phyloP scores from a whole-genome alignment of 2,113 vertebrate species.

The Semicossyphus pulcher region DNA sequence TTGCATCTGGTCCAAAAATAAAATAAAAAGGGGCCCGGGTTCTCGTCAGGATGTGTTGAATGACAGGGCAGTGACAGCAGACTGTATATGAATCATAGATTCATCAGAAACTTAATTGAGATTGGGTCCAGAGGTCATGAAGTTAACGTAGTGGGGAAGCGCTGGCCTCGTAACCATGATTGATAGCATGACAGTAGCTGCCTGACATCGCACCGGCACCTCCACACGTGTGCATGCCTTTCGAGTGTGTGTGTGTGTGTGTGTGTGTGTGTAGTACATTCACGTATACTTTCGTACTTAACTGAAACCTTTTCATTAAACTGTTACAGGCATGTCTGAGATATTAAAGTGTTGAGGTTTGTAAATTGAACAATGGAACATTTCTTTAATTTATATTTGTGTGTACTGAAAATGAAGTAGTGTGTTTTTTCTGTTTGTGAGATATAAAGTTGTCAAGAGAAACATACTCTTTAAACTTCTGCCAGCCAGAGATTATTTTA shows the following conservation, averaged over 20 bases:
- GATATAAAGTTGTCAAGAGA: background rate
- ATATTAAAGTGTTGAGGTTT: background rate
- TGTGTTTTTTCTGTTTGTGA: background rate
- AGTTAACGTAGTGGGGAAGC: slow-evolving; percentile 75
- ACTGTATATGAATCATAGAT: slow-evolving; percentile 72
- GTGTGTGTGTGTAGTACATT: background rate
- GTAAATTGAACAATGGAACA: background rate
- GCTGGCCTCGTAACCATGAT: slow-evolving; percentile 76
- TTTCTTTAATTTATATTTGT: too few species aligned
- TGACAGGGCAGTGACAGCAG: slow-evolving; percentile 75
- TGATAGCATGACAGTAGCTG: slow-evolving; percentile 67
- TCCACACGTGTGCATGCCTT: slow-evolving; percentile 23
- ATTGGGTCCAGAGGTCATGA: slow-evolving; percentile 74
- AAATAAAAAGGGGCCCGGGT: slow-evolving; percentile 58
- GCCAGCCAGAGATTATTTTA: background rate
- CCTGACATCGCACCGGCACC: slow-evolving; percentile 33
- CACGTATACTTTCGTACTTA: background rate
- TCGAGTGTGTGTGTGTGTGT: background rate
- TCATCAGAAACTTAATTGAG: slow-evolving; percentile 78
- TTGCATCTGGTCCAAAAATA: slow-evolving; percentile 85
- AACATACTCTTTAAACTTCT: background rate
- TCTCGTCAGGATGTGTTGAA: slow-evolving; percentile 66
- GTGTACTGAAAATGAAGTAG: background rate
- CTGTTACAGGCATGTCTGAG: background rate
- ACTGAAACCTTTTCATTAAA: background rate